Evolutionary conservation across 2,113 vertebrate species (phyloP).

Genomic region (Zingel zingel): DNA sequence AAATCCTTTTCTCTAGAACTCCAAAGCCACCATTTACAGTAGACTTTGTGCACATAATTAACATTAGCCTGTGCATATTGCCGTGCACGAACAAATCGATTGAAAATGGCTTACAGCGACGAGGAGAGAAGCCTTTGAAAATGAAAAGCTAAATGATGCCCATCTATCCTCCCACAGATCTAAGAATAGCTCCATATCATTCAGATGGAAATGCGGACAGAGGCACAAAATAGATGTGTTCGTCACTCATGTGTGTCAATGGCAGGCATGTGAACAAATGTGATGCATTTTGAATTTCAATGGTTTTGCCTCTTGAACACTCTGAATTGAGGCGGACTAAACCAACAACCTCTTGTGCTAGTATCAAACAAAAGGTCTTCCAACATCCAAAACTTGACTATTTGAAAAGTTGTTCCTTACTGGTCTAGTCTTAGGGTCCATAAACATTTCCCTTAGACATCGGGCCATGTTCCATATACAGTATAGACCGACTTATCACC

Average conservation of each 20-base stretch:
- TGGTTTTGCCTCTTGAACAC: constrained; percentile 39
- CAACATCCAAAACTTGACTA: constrained; percentile 1
- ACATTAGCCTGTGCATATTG: constrained; percentile 63
- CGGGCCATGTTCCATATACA: neutral
- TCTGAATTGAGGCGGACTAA: constrained; percentile 46
- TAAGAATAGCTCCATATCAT: constrained; percentile 79
- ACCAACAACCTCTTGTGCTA: neutral
- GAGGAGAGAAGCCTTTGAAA: constrained; percentile 75
- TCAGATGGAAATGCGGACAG: constrained; percentile 81
- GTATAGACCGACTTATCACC: neutral
- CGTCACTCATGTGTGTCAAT: constrained; percentile 68
- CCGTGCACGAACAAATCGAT: constrained; percentile 64
- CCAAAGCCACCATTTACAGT: constrained; percentile 66
- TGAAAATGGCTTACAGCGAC: constrained; percentile 71
- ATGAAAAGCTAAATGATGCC: constrained; percentile 78
- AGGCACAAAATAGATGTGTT: constrained; percentile 72
- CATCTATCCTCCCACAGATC: constrained; percentile 79
- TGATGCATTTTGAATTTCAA: constrained; percentile 52
- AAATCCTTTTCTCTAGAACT: constrained; percentile 51
- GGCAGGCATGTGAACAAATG: constrained; percentile 62
- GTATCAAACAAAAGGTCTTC: neutral
- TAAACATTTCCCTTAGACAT: neutral
- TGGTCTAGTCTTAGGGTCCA: neutral
- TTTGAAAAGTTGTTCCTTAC: neutral
- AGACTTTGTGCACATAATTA: constrained; percentile 73